Conservation (phyloP, 2,113 vertebrate species). For the Pongo abelii region DNA sequence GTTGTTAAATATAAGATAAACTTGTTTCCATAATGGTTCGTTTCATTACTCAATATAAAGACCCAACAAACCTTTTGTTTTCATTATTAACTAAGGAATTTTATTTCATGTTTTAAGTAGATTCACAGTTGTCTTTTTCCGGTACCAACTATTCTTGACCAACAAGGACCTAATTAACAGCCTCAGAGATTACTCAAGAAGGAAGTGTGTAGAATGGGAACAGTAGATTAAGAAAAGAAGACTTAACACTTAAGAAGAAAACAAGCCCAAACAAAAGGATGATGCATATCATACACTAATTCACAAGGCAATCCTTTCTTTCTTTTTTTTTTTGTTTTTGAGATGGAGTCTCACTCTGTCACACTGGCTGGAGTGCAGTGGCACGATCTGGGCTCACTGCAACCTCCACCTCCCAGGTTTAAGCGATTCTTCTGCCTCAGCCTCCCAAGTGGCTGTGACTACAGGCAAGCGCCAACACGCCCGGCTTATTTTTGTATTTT, state of each 20-base stretch:
- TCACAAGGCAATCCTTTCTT: neutral
- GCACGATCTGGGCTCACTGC: no score
- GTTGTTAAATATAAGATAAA: slow-evolving; percentile 9
- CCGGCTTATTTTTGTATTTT: no score
- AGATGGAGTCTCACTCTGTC: no score
- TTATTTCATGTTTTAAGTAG: neutral
- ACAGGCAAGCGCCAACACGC: no score
- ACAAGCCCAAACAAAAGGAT: neutral
- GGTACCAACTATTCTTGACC: slow-evolving; percentile 1
- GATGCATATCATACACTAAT: neutral
- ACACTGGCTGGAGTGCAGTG: no score
- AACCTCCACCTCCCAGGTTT: no score
- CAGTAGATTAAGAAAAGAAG: neutral
- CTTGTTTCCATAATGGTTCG: neutral
- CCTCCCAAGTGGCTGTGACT: no score
- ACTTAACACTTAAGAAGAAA: neutral
- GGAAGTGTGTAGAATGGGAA: neutral
- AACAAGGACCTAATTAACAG: slow-evolving; percentile 7
- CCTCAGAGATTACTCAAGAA: slow-evolving; percentile 25
- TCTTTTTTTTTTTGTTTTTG: neutral
- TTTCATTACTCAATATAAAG: slow-evolving; percentile 30
- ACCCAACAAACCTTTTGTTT: neutral
- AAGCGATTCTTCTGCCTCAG: no score
- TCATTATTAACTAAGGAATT: slow-evolving; percentile 3
- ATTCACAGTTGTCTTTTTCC: slow-evolving; percentile 13